Conservation (phyloP, 2,797 vertebrate genomes). For the Crenichthys baileyi region DNA sequence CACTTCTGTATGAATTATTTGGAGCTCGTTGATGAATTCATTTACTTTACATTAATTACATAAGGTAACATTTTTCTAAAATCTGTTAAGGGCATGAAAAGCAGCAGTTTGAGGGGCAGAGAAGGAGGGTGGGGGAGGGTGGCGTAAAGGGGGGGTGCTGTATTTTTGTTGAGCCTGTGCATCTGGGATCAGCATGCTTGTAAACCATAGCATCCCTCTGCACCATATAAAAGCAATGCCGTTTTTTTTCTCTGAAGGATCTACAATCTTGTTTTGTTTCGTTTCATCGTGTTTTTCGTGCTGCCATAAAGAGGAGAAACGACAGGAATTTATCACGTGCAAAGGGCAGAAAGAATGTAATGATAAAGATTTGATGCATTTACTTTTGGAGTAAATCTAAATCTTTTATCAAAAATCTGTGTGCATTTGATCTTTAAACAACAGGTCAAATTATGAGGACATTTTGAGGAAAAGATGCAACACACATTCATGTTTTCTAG, state of each 20-base stretch:
- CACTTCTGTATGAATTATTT: slow-evolving; percentile 68
- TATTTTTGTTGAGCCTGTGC: slow-evolving; percentile 67
- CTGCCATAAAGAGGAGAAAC: slow-evolving; percentile 59
- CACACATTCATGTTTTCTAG: neutral
- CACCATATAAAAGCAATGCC: slow-evolving; percentile 62
- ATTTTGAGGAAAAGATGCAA: neutral
- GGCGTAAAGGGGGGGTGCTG: slow-evolving; percentile 13
- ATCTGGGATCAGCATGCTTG: slow-evolving; percentile 79
- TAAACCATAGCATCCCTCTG: slow-evolving; percentile 68
- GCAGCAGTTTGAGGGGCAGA: slow-evolving; percentile 17
- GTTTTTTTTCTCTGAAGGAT: slow-evolving; percentile 60
- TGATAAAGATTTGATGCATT: slow-evolving; percentile 57
- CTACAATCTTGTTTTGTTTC: slow-evolving; percentile 36
- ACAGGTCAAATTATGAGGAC: slow-evolving; percentile 36
- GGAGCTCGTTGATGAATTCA: slow-evolving; percentile 67
- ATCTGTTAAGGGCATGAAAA: slow-evolving; percentile 48
- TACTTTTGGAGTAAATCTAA: slow-evolving; percentile 24
- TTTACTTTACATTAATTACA: slow-evolving; percentile 68
- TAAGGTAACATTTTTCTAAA: slow-evolving; percentile 52
- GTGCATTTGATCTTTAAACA: slow-evolving; percentile 32
- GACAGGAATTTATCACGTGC: slow-evolving; percentile 64
- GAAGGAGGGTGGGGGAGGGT: slow-evolving; percentile 2
- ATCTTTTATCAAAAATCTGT: slow-evolving; percentile 12
- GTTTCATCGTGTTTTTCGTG: slow-evolving; percentile 11
- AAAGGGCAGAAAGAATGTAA: slow-evolving; percentile 60